phyloP scores from a whole-genome alignment of 2,113 vertebrate species.

The Rhizomys pruinosus region DNA sequence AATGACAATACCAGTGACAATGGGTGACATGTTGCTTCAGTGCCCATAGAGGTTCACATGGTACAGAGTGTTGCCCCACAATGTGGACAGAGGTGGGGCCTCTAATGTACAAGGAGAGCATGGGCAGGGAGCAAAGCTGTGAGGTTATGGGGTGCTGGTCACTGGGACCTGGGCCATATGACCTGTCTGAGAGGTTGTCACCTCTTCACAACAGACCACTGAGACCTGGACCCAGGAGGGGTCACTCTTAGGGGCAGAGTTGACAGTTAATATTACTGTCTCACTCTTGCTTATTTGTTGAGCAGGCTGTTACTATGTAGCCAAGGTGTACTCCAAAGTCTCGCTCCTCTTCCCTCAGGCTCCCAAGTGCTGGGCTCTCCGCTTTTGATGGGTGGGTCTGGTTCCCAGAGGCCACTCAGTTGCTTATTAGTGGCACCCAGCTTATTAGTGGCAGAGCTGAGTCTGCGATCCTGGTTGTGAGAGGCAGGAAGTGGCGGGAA shows the following conservation, averaged over 20 bases:
- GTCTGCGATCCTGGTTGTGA: not conserved
- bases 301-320: not conserved
- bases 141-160: not conserved
- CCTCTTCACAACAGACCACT: not conserved
- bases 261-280: not conserved
- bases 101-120: rapidly evolving
- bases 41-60: not conserved
- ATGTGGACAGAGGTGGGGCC: not conserved
- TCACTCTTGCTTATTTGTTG: not conserved
- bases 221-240: not conserved
- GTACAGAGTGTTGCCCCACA: rapidly evolving
- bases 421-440: not conserved
- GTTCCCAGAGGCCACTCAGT: not conserved
- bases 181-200: rapidly evolving
- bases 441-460: not conserved
- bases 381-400: not conserved
- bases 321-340: not conserved
- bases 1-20: not conserved
- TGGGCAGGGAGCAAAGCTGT: rapidly evolving
- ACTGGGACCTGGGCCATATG: not conserved
- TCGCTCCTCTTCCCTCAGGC: not conserved
- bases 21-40: not conserved
- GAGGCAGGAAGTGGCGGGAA: not conserved
- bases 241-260: rapidly evolving
- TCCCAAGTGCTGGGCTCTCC: not conserved